A percentile compares a stretch with the other conserved stretches of the same genome.
Conservation (phyloP, 2,888 invertebrate genomes). For the Eupithecia tripunctaria region DNA sequence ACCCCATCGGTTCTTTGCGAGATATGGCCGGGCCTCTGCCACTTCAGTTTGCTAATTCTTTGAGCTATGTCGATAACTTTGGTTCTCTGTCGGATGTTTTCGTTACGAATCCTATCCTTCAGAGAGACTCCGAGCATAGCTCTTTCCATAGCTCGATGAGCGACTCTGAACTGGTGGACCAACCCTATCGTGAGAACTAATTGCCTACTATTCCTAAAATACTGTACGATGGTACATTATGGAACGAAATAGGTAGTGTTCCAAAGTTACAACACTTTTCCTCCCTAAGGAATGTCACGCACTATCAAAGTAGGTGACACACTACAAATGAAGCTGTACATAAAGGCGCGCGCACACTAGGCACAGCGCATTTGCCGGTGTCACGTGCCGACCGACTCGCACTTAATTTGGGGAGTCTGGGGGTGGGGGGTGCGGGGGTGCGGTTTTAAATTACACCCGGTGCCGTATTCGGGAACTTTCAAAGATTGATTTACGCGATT, state of each 20-base stretch:
- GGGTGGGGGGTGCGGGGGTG: slow-evolving; percentile 61
- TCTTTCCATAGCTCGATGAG: too few relatives aligned
- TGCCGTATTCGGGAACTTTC: slow-evolving; percentile 46
- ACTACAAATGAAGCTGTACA: slow-evolving; percentile 76
- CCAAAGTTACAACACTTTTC: not conserved
- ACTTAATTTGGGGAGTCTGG: slow-evolving; percentile 74
- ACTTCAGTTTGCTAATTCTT: too few relatives aligned
- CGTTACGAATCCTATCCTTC: too few relatives aligned
- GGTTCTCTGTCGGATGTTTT: too few relatives aligned
- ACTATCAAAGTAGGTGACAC: slow-evolving; percentile 45
- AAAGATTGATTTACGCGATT: slow-evolving; percentile 40
- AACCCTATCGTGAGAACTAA: too few relatives aligned
- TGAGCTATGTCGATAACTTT: too few relatives aligned
- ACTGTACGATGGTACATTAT: not conserved
- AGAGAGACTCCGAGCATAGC: too few relatives aligned
- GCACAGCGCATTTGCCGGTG: slow-evolving; percentile 79
- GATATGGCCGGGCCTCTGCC: too few relatives aligned
- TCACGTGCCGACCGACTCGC: slow-evolving; percentile 78
- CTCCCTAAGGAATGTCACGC: slow-evolving; percentile 24
- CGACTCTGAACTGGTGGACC: too few relatives aligned
- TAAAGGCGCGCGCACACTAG: slow-evolving; percentile 77
- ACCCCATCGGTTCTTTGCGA: too few relatives aligned
- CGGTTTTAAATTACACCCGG: slow-evolving; percentile 80
- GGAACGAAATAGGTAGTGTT: not conserved
- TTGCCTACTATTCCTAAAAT: too few relatives aligned